A percentile compares a stretch with the other conserved stretches of the same genome.
Evolutionary conservation across 2,113 vertebrate species (phyloP).

Genomic region (Gavialis gangeticus): DNA sequence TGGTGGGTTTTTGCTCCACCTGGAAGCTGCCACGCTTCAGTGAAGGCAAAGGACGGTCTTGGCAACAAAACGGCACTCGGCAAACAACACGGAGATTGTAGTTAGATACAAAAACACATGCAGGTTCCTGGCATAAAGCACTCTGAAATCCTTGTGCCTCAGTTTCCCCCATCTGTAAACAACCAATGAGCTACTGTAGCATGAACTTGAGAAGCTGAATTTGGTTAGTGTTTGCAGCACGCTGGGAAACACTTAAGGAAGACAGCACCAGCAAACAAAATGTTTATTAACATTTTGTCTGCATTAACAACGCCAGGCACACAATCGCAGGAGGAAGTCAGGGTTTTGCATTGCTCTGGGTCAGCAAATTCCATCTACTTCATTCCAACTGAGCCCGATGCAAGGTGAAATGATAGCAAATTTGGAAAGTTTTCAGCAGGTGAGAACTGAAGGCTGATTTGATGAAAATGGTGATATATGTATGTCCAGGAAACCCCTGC

Average conservation of each 20-base stretch:
- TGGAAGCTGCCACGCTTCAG: no score
- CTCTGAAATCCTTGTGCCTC: not conserved
- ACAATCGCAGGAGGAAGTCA: accelerated
- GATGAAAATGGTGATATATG: not conserved
- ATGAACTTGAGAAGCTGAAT: not conserved
- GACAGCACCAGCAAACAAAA: not conserved
- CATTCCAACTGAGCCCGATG: not conserved
- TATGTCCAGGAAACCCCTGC: not conserved
- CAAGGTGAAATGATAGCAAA: not conserved
- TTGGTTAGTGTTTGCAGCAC: no score
- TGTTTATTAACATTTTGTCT: accelerated
- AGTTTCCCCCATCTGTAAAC: not conserved
- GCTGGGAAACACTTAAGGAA: accelerated
- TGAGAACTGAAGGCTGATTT: not conserved
- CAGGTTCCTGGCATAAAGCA: not conserved
- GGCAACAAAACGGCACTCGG: no score
- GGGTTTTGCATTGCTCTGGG: not conserved
- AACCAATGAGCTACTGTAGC: not conserved
- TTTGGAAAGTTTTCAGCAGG: not conserved
- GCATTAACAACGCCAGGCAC: accelerated
- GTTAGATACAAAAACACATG: no score
- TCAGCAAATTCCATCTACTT: not conserved
- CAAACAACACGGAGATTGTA: no score
- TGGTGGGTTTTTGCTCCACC: no score
- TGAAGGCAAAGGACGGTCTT: no score